Evolutionary conservation across 2,113 vertebrate genomes (phyloP).

Genomic region (Emberiza fucata): DNA sequence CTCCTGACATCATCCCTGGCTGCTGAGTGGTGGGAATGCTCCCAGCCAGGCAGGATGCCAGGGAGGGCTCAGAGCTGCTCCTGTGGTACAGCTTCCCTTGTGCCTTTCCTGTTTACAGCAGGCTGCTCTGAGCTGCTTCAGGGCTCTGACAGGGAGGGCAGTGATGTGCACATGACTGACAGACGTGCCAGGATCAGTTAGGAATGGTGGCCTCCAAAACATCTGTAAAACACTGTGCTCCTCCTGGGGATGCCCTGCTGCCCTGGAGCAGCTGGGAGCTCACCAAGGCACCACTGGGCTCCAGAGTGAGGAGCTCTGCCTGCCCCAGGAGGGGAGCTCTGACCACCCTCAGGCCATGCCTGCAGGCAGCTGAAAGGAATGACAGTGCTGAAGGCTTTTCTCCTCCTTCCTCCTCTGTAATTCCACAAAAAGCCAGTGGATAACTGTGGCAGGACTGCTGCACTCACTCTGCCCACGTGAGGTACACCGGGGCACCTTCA

Average conservation of each 20-base stretch:
- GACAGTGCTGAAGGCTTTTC: background rate
- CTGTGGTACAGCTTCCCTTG: fast-evolving
- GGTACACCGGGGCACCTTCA: background rate
- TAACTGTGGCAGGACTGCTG: background rate
- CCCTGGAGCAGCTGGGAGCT: background rate
- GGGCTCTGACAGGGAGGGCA: background rate
- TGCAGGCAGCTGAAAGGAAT: constrained; percentile 1
- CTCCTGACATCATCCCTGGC: background rate
- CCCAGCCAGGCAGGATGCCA: background rate
- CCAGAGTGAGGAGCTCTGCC: fast-evolving
- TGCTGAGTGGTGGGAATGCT: background rate
- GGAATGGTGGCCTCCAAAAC: background rate
- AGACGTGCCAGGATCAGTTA: background rate
- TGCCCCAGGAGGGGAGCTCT: background rate
- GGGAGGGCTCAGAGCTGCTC: background rate
- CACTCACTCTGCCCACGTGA: background rate
- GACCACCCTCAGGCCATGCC: background rate
- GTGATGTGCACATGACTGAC: background rate
- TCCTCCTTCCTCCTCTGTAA: background rate
- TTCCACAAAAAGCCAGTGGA: background rate
- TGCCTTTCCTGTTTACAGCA: background rate
- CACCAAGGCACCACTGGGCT: background rate
- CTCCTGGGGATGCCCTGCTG: background rate
- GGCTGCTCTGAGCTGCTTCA: background rate
- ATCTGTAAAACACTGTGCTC: background rate